Percentiles rank a stretch among this genome's conserved stretches.
These are phyloP conservation scores for Cactoblastis cactorum DNA, from an alignment of 2,888 invertebrate species.

Conservation along the genomic window DNA sequence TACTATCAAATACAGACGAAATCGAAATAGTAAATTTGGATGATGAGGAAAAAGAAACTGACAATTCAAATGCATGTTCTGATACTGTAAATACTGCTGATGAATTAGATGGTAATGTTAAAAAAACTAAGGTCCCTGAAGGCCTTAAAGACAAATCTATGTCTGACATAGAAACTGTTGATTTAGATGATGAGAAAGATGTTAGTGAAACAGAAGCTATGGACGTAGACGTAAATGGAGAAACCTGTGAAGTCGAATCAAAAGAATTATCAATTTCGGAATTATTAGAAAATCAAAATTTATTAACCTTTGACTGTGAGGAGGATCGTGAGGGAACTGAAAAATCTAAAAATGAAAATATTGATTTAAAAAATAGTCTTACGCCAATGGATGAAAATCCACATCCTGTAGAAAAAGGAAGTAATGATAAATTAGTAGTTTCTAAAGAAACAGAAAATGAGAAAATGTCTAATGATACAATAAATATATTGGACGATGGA, in stretches of 20 bases:
- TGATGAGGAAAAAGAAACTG: conserved; percentile 18
- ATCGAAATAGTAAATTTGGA: conserved; percentile 19
- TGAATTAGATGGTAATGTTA: too few relatives aligned
- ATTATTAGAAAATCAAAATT: neutral
- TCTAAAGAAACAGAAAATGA: neutral
- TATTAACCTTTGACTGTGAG: neutral
- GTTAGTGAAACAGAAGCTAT: neutral
- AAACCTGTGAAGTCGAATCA: neutral
- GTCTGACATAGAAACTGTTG: neutral
- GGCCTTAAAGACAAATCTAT: neutral
- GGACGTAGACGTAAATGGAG: conserved; percentile 1
- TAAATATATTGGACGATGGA: neutral
- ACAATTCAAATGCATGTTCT: conserved; percentile 9
- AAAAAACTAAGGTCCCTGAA: too few relatives aligned
- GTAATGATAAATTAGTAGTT: neutral
- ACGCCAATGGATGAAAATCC: neutral
- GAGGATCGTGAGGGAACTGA: neutral
- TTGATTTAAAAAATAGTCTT: neutral
- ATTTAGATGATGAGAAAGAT: conserved; percentile 5
- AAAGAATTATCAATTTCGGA: neutral
- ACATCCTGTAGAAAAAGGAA: neutral
- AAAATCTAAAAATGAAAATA: neutral
- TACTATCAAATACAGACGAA: neutral
- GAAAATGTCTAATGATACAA: neutral
- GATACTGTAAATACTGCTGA: neutral